Evolutionary conservation across 2,888 invertebrate genomes (phyloP).

Genomic region (Norana najaformis): DNA sequence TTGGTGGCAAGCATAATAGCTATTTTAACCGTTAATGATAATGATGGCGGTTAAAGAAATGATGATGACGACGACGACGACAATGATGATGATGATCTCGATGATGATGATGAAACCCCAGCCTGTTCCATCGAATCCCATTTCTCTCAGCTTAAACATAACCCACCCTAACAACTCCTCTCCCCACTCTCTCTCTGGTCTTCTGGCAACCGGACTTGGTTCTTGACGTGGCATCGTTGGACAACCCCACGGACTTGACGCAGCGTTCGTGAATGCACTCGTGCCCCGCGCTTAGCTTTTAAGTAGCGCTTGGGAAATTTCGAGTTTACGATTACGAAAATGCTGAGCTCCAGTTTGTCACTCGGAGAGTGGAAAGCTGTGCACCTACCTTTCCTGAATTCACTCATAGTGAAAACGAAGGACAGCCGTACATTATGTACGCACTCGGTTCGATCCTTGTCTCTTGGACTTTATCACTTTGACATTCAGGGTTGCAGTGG

Average conservation of each 20-base stretch:
- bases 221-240: too few relatives aligned
- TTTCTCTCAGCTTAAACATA: too few relatives aligned
- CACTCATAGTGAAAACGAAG: constrained; percentile 28
- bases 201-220: too few relatives aligned
- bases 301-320: too few relatives aligned
- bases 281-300: too few relatives aligned
- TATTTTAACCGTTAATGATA: background rate
- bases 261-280: too few relatives aligned
- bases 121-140: constrained; percentile 27
- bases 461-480: background rate
- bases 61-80: background rate
- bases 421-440: background rate
- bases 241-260: too few relatives aligned
- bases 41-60: background rate
- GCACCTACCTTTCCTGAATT: constrained; percentile 34
- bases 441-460: too few relatives aligned
- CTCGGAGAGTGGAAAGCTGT: constrained; percentile 19
- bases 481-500: background rate
- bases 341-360: too few relatives aligned
- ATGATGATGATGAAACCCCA: constrained; percentile 23
- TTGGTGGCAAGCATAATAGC: background rate
- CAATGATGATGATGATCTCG: background rate
- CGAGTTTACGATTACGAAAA: too few relatives aligned
- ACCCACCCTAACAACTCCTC: too few relatives aligned
- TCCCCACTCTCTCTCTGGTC: too few relatives aligned